Conservation (phyloP, 37 sponge, comb jelly and placozoan genomes). For the Agelas oroides region DNA sequence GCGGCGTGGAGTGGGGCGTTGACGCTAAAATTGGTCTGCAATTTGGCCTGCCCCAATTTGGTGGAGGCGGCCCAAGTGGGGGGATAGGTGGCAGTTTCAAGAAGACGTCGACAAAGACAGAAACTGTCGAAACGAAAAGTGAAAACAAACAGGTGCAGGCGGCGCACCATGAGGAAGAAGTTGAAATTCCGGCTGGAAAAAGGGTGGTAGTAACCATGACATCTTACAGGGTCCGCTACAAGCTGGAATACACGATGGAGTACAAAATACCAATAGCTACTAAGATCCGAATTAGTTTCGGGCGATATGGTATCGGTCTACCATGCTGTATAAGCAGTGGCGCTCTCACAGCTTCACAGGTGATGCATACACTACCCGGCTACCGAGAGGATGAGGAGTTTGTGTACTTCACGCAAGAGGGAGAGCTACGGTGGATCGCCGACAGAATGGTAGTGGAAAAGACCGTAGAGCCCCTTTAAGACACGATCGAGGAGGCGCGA, state of each 20-base stretch:
- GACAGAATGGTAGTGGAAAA: slow-evolving; percentile 7
- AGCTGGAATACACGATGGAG: too few relatives aligned
- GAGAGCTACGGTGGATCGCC: neutral
- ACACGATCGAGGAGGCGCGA: too few relatives aligned
- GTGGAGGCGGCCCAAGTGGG: too few relatives aligned
- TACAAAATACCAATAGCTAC: neutral
- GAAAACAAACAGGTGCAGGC: too few relatives aligned
- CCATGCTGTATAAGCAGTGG: neutral
- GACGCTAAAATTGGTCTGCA: neutral
- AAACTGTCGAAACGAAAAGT: too few relatives aligned
- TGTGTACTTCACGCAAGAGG: neutral
- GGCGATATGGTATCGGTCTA: neutral
- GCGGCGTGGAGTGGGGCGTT: neutral
- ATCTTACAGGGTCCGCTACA: too few relatives aligned
- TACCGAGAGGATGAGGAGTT: slow-evolving; percentile 7
- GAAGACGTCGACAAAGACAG: too few relatives aligned
- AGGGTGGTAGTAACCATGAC: too few relatives aligned
- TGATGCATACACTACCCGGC: neutral
- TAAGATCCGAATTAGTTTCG: neutral
- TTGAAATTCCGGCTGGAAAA: too few relatives aligned
- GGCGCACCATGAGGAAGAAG: too few relatives aligned
- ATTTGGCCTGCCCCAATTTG: slow-evolving; percentile 7
- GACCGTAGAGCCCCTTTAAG: too few relatives aligned
- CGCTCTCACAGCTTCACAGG: neutral
- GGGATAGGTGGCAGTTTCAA: too few relatives aligned